A percentile compares a stretch with the other conserved stretches of the same genome.
These are phyloP conservation scores for Ephestia elutella DNA, from an alignment of 1,140 invertebrate genomes.

Conservation along the genomic window DNA sequence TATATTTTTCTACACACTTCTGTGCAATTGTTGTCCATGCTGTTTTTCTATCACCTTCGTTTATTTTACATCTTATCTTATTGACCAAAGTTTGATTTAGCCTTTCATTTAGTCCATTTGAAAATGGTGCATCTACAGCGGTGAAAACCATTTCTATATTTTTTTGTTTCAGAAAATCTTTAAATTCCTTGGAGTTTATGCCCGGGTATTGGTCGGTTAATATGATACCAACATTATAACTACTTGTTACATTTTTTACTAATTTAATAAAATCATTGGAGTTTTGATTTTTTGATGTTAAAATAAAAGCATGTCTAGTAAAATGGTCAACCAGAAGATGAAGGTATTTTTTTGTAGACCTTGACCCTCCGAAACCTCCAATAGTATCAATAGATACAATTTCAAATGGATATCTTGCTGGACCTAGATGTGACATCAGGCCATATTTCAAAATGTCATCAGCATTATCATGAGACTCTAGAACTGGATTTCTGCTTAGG, in stretches of 20 bases:
- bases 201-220: conserved; percentile 27
- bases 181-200: conserved; percentile 36
- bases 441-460: conserved; percentile 14
- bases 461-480: conserved; percentile 23
- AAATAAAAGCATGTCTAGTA: conserved; percentile 18
- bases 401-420: conserved; percentile 18
- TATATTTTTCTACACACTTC: conserved; percentile 28
- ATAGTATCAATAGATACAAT: conserved; percentile 27
- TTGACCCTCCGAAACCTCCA: conserved; percentile 25
- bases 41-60: conserved; percentile 16
- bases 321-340: conserved; percentile 19
- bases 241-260: conserved; percentile 15
- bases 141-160: conserved; percentile 26
- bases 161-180: conserved; percentile 43
- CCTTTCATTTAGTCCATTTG: too few species aligned
- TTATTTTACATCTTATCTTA: conserved; percentile 24
- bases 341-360: conserved; percentile 28
- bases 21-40: conserved; percentile 26
- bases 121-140: too few species aligned
- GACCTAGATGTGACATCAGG: conserved; percentile 39
- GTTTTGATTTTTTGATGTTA: conserved; percentile 22
- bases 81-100: conserved; percentile 19
- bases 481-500: conserved; percentile 49
- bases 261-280: conserved; percentile 50
- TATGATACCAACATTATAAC: conserved; percentile 17